Evolutionary conservation across 2,797 vertebrate species (phyloP), one percentile per base, ranked within the genome.

Genomic region (Ctenochaetus hawaiiensis): DNA sequence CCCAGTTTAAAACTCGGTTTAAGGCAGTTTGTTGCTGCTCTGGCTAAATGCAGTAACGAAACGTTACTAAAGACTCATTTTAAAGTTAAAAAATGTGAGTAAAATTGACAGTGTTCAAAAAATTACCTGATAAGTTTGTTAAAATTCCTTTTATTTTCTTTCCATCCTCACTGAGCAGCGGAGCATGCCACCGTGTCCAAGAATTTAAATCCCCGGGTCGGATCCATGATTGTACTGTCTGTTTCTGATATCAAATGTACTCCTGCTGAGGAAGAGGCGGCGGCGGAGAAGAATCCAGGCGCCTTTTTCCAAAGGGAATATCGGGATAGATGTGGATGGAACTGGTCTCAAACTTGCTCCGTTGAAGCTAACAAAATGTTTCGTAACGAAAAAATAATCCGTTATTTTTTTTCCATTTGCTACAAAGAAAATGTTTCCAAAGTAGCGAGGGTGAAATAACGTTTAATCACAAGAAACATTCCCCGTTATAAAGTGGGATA

Each of bases 181-280:
- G 72, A 72, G 82, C 89, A 80, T 75, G 86, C 76, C 87, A 62
- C 84, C 68, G 88, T 81, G 87, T 92, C 89, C 85, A 69, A 82
- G 59, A 59, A 72, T 92, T 90, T 91, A 92, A 91, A 93, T 91
- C 84, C 89, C 90, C 92, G 86, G 83, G 75, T 91, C 84, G 83
- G 85, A 73, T 94, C 91, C 93, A 93, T 94, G 85, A 87, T 87
- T 80, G 91, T 87, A 76, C 86, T 78, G 91, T 90, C 73, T 34
- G 30, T 34, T 34, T 88, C 84, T 77, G 85, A 81, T 89, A 83
- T 85, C 80, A 89, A 90, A 91, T 69, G 84, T 87, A 87, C 90
- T 93, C 91, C 81, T 90, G 86, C 78, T 90, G 30, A 6, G 87
- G 77, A 93, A 91, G 93, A 91, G 91, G 92, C 87, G 89, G 90